Percentiles rank a stretch among this genome's conserved stretches.
Conservation (phyloP, 1,140 invertebrate species). For the Aporrectodea caliginosa region DNA sequence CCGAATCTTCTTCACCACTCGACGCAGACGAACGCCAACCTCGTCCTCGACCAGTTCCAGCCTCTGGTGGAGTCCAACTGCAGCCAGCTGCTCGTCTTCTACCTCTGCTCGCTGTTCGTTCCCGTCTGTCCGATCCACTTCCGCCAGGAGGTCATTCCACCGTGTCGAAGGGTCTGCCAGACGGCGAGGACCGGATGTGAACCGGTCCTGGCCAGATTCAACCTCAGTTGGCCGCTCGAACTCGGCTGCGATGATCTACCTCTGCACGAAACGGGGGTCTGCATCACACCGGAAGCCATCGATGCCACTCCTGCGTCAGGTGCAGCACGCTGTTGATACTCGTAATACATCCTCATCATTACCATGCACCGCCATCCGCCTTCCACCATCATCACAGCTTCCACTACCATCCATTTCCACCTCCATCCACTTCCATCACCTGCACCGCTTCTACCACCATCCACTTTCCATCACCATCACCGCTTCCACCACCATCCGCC, state of each 20-base stretch:
- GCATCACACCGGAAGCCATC: slow-evolving; percentile 48
- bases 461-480: too few relatives aligned
- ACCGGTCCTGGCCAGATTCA: slow-evolving; percentile 43
- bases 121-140: slow-evolving; percentile 49
- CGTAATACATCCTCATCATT: too few relatives aligned
- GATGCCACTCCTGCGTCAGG: background rate
- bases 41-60: slow-evolving; percentile 47
- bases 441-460: too few relatives aligned
- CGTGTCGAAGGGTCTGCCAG: slow-evolving; percentile 48
- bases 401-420: background rate
- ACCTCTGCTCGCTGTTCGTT: slow-evolving; percentile 50
- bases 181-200: slow-evolving; percentile 45
- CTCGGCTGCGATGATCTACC: slow-evolving; percentile 45
- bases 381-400: background rate
- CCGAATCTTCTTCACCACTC: slow-evolving; percentile 53
- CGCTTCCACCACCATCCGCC: too few relatives aligned
- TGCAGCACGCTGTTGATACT: background rate
- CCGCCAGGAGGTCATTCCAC: slow-evolving; percentile 46
- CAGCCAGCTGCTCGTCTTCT: slow-evolving; percentile 47
- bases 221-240: slow-evolving; percentile 46
- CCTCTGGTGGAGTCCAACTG: slow-evolving; percentile 45
- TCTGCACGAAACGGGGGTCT: slow-evolving; percentile 47
- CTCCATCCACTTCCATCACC: too few relatives aligned
- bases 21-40: slow-evolving; percentile 50
- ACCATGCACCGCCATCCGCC: too few relatives aligned